These are phyloP conservation scores for Tragelaphus scriptus DNA, from an alignment of 2,113 vertebrate genomes.

Conservation along the genomic window DNA sequence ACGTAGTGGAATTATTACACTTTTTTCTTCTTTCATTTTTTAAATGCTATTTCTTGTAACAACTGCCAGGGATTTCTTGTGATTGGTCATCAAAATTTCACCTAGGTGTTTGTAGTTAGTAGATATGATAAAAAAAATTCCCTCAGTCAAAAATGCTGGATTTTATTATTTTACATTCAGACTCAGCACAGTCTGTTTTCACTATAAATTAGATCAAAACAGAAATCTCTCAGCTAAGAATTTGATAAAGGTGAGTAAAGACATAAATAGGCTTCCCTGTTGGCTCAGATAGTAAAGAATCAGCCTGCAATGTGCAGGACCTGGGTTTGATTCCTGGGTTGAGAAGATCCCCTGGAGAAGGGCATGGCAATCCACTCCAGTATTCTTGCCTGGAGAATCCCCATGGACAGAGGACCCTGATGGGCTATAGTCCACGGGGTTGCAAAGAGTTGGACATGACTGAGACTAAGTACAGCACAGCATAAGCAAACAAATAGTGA, in stretches of 20 bases:
- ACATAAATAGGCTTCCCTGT: neutral
- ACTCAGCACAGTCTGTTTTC: neutral
- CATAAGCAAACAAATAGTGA: neutral
- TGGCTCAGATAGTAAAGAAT: neutral
- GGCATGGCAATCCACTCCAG: neutral
- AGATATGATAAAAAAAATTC: neutral
- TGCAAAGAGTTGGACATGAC: neutral
- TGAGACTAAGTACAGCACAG: neutral
- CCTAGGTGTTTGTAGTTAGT: neutral
- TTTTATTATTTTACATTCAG: neutral
- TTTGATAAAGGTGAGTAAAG: neutral
- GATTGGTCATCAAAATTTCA: neutral
- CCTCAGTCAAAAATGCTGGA: neutral
- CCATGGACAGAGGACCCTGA: neutral
- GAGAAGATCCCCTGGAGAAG: neutral
- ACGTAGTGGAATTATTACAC: neutral
- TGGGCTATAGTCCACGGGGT: neutral
- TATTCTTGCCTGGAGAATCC: neutral
- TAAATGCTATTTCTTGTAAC: neutral
- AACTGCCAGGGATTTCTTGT: neutral
- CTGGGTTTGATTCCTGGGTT: neutral
- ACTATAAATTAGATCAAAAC: neutral
- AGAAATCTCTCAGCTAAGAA: neutral
- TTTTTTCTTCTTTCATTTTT: neutral
- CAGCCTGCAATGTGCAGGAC: neutral